Percentiles rank a stretch among this genome's conserved stretches.
Conservation (phyloP, 2,113 vertebrate species). For the Caretta caretta region DNA sequence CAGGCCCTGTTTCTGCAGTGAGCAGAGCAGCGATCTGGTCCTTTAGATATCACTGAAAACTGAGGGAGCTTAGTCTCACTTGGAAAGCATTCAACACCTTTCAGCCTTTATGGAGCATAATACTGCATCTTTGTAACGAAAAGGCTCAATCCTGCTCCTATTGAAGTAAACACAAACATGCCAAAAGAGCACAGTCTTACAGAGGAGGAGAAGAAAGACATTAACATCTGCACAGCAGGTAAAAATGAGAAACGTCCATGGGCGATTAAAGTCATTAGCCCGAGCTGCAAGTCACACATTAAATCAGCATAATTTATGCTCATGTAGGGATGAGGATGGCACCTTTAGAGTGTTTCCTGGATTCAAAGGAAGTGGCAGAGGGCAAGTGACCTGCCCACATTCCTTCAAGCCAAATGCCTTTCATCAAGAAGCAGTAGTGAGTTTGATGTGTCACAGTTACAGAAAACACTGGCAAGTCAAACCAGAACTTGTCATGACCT, state of each 20-base stretch:
- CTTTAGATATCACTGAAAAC: no score
- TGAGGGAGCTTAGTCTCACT: no score
- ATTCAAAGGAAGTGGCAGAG: not conserved
- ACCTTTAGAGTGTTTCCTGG: not conserved
- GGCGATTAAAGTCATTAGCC: not conserved
- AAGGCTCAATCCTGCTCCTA: not conserved
- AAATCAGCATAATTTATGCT: not conserved
- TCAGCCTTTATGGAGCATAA: not conserved
- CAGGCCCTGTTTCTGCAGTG: no score
- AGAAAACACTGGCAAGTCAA: constrained; percentile 42
- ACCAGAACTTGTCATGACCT: not conserved
- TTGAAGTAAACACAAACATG: not conserved
- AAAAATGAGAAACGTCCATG: not conserved
- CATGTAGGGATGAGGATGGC: not conserved
- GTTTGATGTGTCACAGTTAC: accelerated
- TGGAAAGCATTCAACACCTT: not conserved
- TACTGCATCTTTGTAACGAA: not conserved
- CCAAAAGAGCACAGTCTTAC: not conserved
- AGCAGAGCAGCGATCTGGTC: no score
- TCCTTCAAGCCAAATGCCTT: not conserved
- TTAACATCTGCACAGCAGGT: not conserved
- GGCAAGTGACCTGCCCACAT: not conserved
- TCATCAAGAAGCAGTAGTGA: not conserved
- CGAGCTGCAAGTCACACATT: not conserved
- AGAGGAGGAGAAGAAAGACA: not conserved